Base-by-base conservation (phyloP, 30 jellyfish, hydroid and myxozoan genomes). In the Catostylus mosaicus region DNA sequence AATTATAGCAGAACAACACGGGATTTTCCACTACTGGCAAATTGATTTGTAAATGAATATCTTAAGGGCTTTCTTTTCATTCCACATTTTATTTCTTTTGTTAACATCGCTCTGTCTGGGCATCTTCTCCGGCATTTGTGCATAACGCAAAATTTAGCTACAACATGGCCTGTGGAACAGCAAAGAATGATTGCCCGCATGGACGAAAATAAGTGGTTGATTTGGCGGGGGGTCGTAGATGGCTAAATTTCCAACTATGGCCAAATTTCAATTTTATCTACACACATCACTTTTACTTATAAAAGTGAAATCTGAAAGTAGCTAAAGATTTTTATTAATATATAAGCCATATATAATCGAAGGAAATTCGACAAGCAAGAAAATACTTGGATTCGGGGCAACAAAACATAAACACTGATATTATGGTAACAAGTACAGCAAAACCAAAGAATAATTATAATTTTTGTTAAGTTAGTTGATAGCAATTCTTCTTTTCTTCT, bases 401-500 rank as follows among this genome's bases (percentile, higher is more conserved):
- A 59, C 72, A 30, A 22, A 59, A 59, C n/a, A 59, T 20, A 8
- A 20, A 20, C 37, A 30, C 37, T 59, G 37, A 59, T 59, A 24
- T 59, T 59, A 20, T 59, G 37, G 72, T 59, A 22, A 59, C 19
- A 22, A 59, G n/a, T 59, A 59, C 32, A 59, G 72, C 32, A 59
- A 59, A 24, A 59, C 32, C 72, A 22, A 22, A 59, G 32, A 10
- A 20, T 59, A 20, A 11, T 59, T 0, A 30, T 20, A 35, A 68
- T 20, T 5, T 68, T 29, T 14, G 20, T 68, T 20, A 68, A 31
- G 81, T 68, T 47, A 68, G n/a, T 68, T 40, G 32, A 68, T 31
- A 68, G 26, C 67, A 68, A 68, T 68, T 68, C 67, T 68, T 68
- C 81, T 45, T 40, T 68, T 26, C 50, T 68, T 68, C 0, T 68